Conservation (phyloP, 2,888 invertebrate species). For the Steinernema scapterisci region DNA sequence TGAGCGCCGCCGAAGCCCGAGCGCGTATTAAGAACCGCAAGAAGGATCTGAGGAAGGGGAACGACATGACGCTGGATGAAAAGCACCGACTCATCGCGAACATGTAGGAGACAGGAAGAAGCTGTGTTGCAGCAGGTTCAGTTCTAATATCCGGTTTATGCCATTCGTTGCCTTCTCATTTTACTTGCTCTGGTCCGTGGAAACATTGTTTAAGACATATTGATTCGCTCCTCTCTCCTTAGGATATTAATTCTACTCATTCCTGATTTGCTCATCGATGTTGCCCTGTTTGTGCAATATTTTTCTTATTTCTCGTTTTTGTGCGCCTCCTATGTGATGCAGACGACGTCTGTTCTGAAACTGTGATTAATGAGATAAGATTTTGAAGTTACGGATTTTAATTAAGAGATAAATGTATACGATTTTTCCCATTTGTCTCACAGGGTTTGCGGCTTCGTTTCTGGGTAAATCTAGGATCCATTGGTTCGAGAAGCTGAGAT, state of each 20-base stretch:
- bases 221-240: conserved; percentile 8
- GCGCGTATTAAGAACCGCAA: conserved; percentile 53
- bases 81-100: conserved; percentile 63
- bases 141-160: background rate
- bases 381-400: background rate
- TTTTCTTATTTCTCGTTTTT: background rate
- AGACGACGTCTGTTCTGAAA: background rate
- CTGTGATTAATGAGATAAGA: background rate
- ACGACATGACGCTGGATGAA: conserved; percentile 63
- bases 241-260: conserved; percentile 1
- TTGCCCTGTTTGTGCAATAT: conserved; percentile 20
- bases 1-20: conserved; percentile 65
- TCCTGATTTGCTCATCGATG: conserved; percentile 18
- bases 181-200: background rate
- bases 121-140: background rate
- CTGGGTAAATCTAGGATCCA: too few relatives aligned
- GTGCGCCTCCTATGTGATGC: background rate
- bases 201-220: background rate
- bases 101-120: conserved; percentile 47
- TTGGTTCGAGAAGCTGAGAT: too few relatives aligned
- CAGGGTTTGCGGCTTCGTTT: too few relatives aligned
- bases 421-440: too few relatives aligned
- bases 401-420: background rate
- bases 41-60: conserved; percentile 50
- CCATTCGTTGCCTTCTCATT: conserved; percentile 13